These are phyloP conservation scores for Chrysochloris asiatica DNA, from an alignment of 2,113 vertebrate species.

Conservation along the genomic window DNA sequence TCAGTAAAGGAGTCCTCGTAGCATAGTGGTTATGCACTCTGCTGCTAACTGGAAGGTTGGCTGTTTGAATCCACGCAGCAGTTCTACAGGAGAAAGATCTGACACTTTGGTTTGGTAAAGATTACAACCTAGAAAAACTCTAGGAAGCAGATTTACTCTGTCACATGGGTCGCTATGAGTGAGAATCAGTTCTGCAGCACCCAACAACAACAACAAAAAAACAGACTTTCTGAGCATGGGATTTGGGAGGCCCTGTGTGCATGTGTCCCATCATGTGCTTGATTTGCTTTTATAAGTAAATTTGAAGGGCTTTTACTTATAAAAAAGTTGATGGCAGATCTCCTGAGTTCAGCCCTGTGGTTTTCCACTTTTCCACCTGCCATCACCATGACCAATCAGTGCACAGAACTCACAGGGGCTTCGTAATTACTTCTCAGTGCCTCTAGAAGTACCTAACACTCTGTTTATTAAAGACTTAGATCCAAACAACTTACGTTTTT, in stretches of 20 bases:
- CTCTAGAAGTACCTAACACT: not conserved
- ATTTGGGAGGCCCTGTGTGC: not conserved
- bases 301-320: no score
- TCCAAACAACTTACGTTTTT: not conserved
- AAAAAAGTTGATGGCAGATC: not conserved
- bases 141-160: not conserved
- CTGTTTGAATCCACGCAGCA: not conserved
- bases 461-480: not conserved
- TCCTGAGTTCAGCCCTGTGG: not conserved
- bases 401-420: not conserved
- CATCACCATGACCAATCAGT: fast-evolving
- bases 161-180: not conserved
- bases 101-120: not conserved
- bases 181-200: not conserved
- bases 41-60: not conserved
- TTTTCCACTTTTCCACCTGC: not conserved
- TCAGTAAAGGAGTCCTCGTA: not conserved
- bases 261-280: not conserved
- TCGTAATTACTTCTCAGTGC: not conserved
- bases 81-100: not conserved
- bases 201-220: not conserved
- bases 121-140: not conserved
- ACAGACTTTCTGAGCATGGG: not conserved
- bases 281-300: not conserved
- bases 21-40: not conserved